Conservation (phyloP, 2,888 invertebrate genomes). For the Noctua pronuba region DNA sequence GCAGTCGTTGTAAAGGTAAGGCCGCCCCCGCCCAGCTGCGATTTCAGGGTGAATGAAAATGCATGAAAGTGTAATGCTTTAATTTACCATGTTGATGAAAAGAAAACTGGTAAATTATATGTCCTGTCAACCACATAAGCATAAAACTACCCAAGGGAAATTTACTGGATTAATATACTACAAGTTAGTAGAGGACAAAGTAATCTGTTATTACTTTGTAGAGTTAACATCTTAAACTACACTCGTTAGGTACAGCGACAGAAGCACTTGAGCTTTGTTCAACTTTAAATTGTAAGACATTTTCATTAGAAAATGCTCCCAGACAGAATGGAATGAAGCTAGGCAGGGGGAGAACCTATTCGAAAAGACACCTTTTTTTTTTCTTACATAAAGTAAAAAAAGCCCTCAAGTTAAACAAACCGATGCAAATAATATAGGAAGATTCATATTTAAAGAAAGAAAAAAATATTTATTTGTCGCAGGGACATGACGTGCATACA, state of each 20-base stretch:
- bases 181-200: neutral
- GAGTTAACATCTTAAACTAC: conserved; percentile 14
- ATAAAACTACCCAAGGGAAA: neutral
- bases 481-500: no score
- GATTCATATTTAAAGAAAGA: neutral
- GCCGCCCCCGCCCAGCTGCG: neutral
- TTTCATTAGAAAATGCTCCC: conserved; percentile 36
- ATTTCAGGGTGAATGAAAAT: conserved; percentile 1
- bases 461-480: no score
- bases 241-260: conserved; percentile 15
- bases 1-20: neutral
- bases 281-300: conserved; percentile 46
- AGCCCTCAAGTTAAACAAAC: neutral
- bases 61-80: conserved; percentile 1
- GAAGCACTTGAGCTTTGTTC: conserved; percentile 18
- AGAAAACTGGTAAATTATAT: neutral
- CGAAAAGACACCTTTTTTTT: conserved; percentile 8
- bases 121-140: neutral
- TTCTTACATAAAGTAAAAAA: neutral
- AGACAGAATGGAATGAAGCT: neutral
- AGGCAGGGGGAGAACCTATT: neutral
- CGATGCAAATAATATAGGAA: neutral
- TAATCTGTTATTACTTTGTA: conserved; percentile 27
- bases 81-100: neutral
- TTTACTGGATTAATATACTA: neutral